Evolutionary conservation across 2,113 vertebrate species (phyloP).

Genomic region (Murina feae): DNA sequence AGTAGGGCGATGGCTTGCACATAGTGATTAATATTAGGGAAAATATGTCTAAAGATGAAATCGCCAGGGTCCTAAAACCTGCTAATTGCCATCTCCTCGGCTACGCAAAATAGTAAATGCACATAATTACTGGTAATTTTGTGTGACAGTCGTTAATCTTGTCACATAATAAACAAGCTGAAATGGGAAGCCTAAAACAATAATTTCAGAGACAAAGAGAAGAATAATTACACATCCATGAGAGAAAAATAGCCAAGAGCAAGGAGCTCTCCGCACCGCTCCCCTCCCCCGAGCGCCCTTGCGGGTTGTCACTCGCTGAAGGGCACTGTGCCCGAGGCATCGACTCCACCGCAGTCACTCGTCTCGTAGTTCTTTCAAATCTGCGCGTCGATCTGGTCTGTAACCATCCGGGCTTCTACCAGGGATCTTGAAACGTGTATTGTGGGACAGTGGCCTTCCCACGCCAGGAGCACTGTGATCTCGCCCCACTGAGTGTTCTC

Average conservation of each 20-base stretch:
- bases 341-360: neutral
- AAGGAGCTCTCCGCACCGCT: conserved; percentile 2
- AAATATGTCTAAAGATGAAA: neutral
- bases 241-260: neutral
- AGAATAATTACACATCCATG: conserved; percentile 1
- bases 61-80: neutral
- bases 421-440: neutral
- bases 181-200: conserved; percentile 36
- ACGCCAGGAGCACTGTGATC: neutral
- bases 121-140: conserved; percentile 46
- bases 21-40: neutral
- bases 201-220: conserved; percentile 43
- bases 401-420: neutral
- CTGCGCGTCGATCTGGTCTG: neutral
- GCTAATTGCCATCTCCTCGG: neutral
- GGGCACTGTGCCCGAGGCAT: neutral
- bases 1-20: neutral
- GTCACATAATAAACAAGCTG: conserved; percentile 34
- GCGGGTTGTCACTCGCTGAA: conserved; percentile 37
- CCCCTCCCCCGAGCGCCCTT: neutral
- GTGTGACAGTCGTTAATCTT: conserved; percentile 22
- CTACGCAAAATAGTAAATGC: conserved; percentile 14
- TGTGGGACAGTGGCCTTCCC: conserved; percentile 22
- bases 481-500: neutral
- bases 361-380: conserved; percentile 41